Percentiles rank a stretch among this genome's conserved stretches.
Conservation (phyloP, 2,113 vertebrate species). For the Bambusicola thoracicus region DNA sequence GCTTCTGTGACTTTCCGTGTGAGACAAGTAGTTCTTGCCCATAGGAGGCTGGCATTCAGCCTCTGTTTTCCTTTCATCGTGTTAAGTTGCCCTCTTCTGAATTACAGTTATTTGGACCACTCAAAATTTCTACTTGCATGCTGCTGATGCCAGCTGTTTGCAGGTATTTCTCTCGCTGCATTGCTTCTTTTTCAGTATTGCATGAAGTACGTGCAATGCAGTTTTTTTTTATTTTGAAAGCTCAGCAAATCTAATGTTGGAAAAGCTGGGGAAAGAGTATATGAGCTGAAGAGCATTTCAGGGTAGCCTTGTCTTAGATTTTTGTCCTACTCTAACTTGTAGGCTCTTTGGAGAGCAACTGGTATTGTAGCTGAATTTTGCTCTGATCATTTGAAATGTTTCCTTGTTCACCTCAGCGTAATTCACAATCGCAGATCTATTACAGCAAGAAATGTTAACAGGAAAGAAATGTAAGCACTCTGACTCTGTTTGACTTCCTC, state of each 20-base stretch:
- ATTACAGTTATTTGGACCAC: neutral
- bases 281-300: neutral
- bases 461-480: slow-evolving; percentile 58
- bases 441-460: slow-evolving; percentile 52
- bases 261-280: neutral
- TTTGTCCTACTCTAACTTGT: neutral
- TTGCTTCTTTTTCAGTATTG: neutral
- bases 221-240: neutral
- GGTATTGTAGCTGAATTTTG: slow-evolving; percentile 12
- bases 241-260: neutral
- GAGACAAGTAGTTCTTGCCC: neutral
- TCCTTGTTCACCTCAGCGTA: slow-evolving; percentile 24
- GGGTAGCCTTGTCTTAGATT: neutral
- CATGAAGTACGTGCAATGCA: neutral
- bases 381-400: slow-evolving; percentile 24
- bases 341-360: neutral
- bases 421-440: slow-evolving; percentile 24
- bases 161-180: neutral
- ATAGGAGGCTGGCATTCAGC: neutral
- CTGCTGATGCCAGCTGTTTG: neutral
- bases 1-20: neutral
- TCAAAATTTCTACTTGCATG: neutral
- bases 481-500: slow-evolving; percentile 40
- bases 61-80: neutral
- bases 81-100: neutral